Evolutionary conservation across 2,113 vertebrate genomes (phyloP), one percentile per base, ranked within the genome.

Genomic region (Orycteropus afer): DNA sequence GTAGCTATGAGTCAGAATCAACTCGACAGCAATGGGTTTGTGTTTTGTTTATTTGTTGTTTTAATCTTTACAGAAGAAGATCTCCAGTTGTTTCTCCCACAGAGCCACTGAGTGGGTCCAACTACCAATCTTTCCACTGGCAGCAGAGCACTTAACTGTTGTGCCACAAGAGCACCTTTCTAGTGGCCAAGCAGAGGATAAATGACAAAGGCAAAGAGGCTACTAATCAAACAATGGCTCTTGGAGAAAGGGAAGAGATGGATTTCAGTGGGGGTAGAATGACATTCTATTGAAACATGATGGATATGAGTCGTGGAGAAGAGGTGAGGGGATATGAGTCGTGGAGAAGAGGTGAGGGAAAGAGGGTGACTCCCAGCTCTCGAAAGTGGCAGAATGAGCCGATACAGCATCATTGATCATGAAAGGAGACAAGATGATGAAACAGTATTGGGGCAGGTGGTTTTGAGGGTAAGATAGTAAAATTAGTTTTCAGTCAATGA

Each of bases 351-450:
- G 34, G 57, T 37, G 40, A 51, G 18, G 18, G 25, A n/a, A 23
- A 45, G 65, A 69, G 47, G 20, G 13, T 17, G 42, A 69, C 25
- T 57, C 42, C 29, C 10, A 34, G 57, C 23, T 32, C 73, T 69
- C 63, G 18, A 57, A 85, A 22, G 32, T 7, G 49, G 80, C 42
- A 40, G 55, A 69, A 42, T 0, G 17, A 42, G 53, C 40, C 9
- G 27, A 76, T 1, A 25, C 45, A 20, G 20, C 6, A 10, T 25
- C 37, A n/a, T 13, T 18, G 37, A 17, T n/a, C 0, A n/a, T 0
- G 6, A 79, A 83, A 10, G 7, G 55, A 71, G 25, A 15, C 2
- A 18, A 73, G 77, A 57, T 40, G 17, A 29, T 14, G 42, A 71
- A 45, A 63, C 10, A 47, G 57, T 2, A 20, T 79, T 74, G 3